Evolutionary conservation across 2,797 vertebrate species (phyloP).

Genomic region (Cyclopterus lumpus): DNA sequence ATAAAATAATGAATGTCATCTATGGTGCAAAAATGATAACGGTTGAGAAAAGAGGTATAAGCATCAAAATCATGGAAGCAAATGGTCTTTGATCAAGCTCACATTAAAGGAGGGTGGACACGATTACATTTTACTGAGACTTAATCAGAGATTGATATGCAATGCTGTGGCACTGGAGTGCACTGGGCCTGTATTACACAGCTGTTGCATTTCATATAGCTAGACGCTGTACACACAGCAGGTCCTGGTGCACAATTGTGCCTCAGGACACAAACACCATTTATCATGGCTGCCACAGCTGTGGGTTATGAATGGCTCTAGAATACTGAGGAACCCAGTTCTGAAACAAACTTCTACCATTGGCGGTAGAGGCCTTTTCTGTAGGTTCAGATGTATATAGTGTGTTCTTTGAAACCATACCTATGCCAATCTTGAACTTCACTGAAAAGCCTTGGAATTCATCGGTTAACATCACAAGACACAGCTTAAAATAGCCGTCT

Average conservation of each 20-base stretch:
- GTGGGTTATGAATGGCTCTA: slow-evolving; percentile 44
- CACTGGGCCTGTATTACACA: slow-evolving; percentile 3
- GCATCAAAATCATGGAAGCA: neutral
- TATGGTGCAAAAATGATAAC: neutral
- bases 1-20: too few species aligned
- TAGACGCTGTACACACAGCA: slow-evolving; percentile 11
- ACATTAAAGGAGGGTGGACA: neutral
- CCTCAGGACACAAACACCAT: slow-evolving; percentile 44
- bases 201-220: slow-evolving; percentile 37
- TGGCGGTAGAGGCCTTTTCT: neutral
- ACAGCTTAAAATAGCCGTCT: neutral
- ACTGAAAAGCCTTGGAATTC: neutral
- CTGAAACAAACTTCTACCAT: neutral
- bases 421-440: neutral
- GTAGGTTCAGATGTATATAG: neutral
- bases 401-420: neutral
- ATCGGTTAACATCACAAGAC: neutral
- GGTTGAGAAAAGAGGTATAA: neutral
- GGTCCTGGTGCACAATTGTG: slow-evolving; percentile 13
- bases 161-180: slow-evolving; percentile 20
- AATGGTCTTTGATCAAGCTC: neutral
- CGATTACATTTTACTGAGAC: slow-evolving; percentile 3
- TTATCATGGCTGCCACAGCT: slow-evolving; percentile 48
- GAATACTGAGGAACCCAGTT: neutral
- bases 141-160: slow-evolving; percentile 22